These are phyloP conservation scores for Falco berigora DNA, from an alignment of 2,797 vertebrate species.

Conservation along the genomic window DNA sequence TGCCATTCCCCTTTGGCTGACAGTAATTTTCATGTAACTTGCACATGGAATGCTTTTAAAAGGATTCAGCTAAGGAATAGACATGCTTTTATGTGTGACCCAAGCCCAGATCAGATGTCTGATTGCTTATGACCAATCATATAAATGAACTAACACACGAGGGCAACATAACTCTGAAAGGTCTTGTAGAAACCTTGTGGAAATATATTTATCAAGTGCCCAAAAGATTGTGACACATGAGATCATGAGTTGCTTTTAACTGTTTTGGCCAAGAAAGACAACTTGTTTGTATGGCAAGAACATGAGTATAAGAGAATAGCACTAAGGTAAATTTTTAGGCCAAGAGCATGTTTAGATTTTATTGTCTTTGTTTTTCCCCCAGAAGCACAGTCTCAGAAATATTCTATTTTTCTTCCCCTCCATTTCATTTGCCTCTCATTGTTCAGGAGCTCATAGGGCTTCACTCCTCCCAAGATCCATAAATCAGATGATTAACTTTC, in stretches of 20 bases:
- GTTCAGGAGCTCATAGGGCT: conserved; percentile 28
- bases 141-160: neutral
- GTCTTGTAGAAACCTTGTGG: neutral
- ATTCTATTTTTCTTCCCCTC: neutral
- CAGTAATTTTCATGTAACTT: neutral
- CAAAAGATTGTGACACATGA: neutral
- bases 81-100: neutral
- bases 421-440: conserved; percentile 8
- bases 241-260: neutral
- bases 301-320: neutral
- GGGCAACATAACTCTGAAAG: neutral
- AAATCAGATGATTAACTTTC: conserved; percentile 73
- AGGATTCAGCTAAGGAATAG: neutral
- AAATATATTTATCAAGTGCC: neutral
- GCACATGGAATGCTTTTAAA: conserved; percentile 23
- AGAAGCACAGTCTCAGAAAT: neutral
- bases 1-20: neutral
- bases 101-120: neutral
- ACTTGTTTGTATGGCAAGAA: neutral
- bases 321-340: neutral
- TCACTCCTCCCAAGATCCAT: conserved; percentile 50
- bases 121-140: neutral
- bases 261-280: neutral
- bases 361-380: neutral
- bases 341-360: neutral